Conservation (phyloP, 2,888 invertebrate species). For the Leuctra nigra region DNA sequence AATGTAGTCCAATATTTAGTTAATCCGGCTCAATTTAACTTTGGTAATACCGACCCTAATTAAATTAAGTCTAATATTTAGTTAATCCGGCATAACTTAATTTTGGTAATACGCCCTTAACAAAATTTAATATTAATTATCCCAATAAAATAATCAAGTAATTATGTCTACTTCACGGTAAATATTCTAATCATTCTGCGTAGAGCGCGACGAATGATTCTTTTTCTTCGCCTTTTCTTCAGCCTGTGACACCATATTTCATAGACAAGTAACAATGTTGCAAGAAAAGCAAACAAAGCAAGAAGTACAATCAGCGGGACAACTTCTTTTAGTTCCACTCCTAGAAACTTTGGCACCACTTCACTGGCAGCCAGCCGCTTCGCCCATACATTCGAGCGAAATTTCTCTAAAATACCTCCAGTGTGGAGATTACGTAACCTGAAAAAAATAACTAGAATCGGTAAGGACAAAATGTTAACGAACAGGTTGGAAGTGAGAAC, state of each 20-base stretch:
- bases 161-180: too few relatives aligned
- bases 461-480: neutral
- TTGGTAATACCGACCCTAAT: too few relatives aligned
- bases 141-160: too few relatives aligned
- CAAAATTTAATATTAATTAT: too few relatives aligned
- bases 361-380: neutral
- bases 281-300: neutral
- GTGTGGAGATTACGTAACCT: conserved; percentile 12
- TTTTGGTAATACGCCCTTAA: too few relatives aligned
- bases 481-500: neutral
- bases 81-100: too few relatives aligned
- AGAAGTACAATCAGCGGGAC: conserved; percentile 15
- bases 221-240: neutral
- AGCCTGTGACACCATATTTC: neutral
- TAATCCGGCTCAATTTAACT: too few relatives aligned
- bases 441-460: neutral
- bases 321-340: conserved; percentile 12
- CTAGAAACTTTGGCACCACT: neutral
- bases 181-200: too few relatives aligned
- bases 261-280: neutral
- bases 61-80: too few relatives aligned
- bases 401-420: conserved; percentile 9
- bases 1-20: too few relatives aligned
- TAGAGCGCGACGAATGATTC: too few relatives aligned
- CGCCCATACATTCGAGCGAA: neutral